Percentiles rank a stretch among this genome's conserved stretches.
Conservation (phyloP, 2,113 vertebrate species). For the Smithornis capensis region DNA sequence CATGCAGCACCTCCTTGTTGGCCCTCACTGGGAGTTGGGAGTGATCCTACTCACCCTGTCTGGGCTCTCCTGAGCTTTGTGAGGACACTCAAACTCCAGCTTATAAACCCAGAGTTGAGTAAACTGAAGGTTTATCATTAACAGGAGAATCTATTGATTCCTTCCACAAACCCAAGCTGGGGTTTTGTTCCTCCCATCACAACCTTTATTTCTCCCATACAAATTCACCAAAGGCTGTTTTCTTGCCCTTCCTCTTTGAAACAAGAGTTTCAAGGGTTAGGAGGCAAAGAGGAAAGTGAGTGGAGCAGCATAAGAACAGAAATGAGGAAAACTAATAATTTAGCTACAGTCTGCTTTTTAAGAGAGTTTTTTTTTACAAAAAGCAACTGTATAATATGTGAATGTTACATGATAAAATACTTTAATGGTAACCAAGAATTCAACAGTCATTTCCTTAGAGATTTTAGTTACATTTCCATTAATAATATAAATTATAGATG, state of each 20-base stretch:
- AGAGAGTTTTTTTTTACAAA: neutral
- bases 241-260: neutral
- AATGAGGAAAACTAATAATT: neutral
- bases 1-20: accelerated
- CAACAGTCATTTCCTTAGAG: neutral
- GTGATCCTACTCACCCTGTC: neutral
- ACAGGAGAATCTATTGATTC: neutral
- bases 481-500: neutral
- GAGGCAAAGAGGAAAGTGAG: neutral
- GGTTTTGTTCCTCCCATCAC: neutral
- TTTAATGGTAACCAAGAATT: neutral
- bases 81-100: neutral
- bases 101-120: neutral
- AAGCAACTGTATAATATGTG: neutral
- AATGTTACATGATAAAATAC: neutral
- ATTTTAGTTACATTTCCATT: neutral
- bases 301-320: neutral
- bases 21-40: neutral
- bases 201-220: neutral
- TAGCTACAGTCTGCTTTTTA: neutral
- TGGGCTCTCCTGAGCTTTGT: neutral
- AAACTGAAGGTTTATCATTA: neutral
- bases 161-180: neutral
- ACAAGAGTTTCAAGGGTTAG: neutral
- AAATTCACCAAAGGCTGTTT: neutral